phyloP scores from a whole-genome alignment of 2,888 invertebrate species.

The Papilio elwesi region DNA sequence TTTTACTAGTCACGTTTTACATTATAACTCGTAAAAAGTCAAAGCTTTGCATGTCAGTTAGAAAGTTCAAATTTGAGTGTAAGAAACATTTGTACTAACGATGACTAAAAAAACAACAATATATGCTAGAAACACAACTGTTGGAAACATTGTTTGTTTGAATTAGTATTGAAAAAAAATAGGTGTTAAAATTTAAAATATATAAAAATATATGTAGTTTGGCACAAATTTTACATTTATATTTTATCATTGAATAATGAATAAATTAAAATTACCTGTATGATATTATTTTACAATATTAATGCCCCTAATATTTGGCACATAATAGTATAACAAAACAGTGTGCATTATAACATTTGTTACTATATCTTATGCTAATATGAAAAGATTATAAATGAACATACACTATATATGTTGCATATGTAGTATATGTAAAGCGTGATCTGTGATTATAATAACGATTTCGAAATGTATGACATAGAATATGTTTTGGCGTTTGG shows the following conservation, averaged over 20 bases:
- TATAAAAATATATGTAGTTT: not conserved
- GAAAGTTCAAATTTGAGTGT: not conserved
- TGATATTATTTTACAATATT: conserved; percentile 1
- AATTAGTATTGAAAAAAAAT: no score
- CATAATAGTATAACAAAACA: not conserved
- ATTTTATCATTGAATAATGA: not conserved
- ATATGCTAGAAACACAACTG: no score
- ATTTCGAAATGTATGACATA: conserved; percentile 34
- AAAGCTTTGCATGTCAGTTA: no score
- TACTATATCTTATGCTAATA: not conserved
- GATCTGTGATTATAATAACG: conserved; percentile 52
- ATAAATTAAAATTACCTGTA: conserved; percentile 3
- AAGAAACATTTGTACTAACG: no score
- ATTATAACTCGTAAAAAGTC: not conserved
- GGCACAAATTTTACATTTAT: conserved; percentile 1
- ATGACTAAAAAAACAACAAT: no score
- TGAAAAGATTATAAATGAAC: not conserved
- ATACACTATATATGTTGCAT: not conserved
- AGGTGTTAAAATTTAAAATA: not conserved
- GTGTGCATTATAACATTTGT: not conserved
- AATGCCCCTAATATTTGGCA: not conserved
- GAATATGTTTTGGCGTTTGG: conserved; percentile 33
- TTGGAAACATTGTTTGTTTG: no score
- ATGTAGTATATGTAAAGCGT: conserved; percentile 45
- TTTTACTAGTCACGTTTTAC: not conserved